Evolutionary conservation across 1,140 invertebrate genomes (phyloP), one percentile per base, ranked within the genome.

Genomic region (Brevipalpus yothersi): DNA sequence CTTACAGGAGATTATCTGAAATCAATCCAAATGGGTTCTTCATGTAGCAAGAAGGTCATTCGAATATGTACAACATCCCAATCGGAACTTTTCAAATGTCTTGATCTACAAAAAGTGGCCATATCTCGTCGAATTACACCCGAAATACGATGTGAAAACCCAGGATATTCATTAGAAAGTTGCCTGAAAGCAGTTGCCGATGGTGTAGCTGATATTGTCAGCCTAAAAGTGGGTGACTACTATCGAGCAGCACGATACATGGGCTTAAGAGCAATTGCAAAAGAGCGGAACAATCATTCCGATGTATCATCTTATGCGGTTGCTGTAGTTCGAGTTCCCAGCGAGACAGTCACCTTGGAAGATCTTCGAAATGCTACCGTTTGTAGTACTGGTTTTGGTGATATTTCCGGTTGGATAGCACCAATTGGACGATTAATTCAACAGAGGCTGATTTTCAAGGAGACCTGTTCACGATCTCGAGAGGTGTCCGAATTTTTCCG

Each of bases 111-210:
- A 1, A 73, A 75, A 61, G 79, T 80, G 15, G 79, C 82, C 1
- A 81, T 78, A 66, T 80, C 82, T 0, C 75, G 82, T 58, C 78
- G 84, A 64, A 79, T 83, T 17, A 73, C 82, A 1, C 83, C 83
- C 0, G 75, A 75, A 54, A 70, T 85, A 11, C 75, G 78, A 56
- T 86, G 84, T 64, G 69, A 80, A 1, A 67, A 75, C 49, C 49
- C 54, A 31, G 73, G 77, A 49, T 67, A 66, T 10, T 68, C 69
- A 0, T 70, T 76, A 13, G 69, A 72, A 0, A 76, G 78, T 10
- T 91, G 86, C 67, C 71, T 87, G 63, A 73, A 79, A 56, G 75
- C 75, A 13, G 75, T 89, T 0, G 72, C 77, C 10, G 66, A 72
- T 3, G 74, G 76, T 19, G 66, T 71, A 3, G 77, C 79, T 43